These are phyloP conservation scores for Montipora capitata DNA, from an alignment of 92 coral and sea anemone genomes.

Conservation along the genomic window DNA sequence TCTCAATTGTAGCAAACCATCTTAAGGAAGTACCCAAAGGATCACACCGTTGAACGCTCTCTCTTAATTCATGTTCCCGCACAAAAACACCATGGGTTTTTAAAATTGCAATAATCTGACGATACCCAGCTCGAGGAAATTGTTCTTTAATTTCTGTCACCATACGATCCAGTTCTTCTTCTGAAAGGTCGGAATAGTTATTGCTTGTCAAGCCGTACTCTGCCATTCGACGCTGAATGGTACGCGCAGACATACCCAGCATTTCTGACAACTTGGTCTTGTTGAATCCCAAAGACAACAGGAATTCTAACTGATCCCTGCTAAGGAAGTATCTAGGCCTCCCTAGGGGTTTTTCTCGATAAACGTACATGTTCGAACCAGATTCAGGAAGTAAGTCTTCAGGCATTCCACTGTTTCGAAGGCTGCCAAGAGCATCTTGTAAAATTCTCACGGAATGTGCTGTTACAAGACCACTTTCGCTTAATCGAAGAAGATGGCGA, in stretches of 20 bases:
- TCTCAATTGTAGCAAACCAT: slow-evolving; percentile 67
- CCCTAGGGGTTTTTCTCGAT: slow-evolving; percentile 52
- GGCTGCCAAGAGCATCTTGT: too few relatives aligned
- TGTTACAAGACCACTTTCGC: slow-evolving; percentile 55
- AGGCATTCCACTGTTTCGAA: too few relatives aligned
- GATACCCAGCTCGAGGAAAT: slow-evolving; percentile 62
- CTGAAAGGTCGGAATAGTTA: too few relatives aligned
- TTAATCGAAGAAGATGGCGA: slow-evolving; percentile 35
- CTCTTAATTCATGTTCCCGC: slow-evolving; percentile 49
- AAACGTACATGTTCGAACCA: neutral
- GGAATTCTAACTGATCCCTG: slow-evolving; percentile 65
- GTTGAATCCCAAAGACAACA: neutral
- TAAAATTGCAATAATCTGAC: slow-evolving; percentile 50
- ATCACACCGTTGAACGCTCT: slow-evolving; percentile 62
- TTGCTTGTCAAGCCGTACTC: slow-evolving; percentile 43
- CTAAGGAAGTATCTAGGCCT: slow-evolving; percentile 53
- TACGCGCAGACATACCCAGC: slow-evolving; percentile 60
- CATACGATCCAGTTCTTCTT: slow-evolving; percentile 25
- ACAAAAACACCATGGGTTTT: slow-evolving; percentile 11
- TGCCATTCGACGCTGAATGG: slow-evolving; percentile 56
- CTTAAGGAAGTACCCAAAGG: slow-evolving; percentile 64
- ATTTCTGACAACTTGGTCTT: neutral
- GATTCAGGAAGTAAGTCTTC: too few relatives aligned
- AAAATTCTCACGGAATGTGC: slow-evolving; percentile 40
- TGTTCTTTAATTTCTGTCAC: slow-evolving; percentile 58